Conservation (phyloP, 2,797 vertebrate species). For the Gadopsis marmoratus region DNA sequence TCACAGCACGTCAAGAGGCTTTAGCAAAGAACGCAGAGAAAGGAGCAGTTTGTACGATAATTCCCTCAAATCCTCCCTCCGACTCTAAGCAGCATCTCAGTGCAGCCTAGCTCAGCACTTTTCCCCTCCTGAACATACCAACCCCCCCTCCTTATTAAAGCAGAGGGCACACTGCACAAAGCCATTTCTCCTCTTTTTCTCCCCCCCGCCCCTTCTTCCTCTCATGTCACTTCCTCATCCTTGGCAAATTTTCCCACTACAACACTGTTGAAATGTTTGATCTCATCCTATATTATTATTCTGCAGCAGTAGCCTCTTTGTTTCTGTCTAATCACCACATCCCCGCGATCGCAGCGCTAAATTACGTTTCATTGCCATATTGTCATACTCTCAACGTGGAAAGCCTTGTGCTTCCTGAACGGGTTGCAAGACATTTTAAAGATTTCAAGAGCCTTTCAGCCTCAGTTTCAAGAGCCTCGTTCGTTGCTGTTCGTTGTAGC, state of each 20-base stretch:
- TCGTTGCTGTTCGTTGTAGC: neutral
- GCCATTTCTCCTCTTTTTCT: neutral
- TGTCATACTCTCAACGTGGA: neutral
- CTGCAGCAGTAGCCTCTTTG: neutral
- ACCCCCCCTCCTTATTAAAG: constrained; percentile 15
- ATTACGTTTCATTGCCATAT: neutral
- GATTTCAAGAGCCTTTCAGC: neutral
- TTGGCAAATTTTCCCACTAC: neutral
- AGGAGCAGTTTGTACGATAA: constrained; percentile 50
- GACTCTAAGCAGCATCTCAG: constrained; percentile 37
- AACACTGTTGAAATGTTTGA: neutral
- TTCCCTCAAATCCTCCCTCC: constrained; percentile 55
- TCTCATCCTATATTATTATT: neutral
- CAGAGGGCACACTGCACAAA: constrained; percentile 28
- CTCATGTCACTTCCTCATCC: neutral
- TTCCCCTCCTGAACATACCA: constrained; percentile 29
- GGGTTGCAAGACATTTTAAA: neutral
- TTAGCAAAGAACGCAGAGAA: constrained; percentile 37
- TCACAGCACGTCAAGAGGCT: constrained; percentile 21
- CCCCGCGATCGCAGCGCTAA: neutral
- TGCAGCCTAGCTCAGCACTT: constrained; percentile 47
- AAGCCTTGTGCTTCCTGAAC: neutral
- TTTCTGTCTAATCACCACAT: neutral
- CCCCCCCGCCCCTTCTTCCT: too few species aligned
- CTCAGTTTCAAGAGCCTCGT: neutral